These are phyloP conservation scores for Acanthosepion esculentum DNA, from an alignment of 2,888 invertebrate species.

Conservation along the genomic window DNA sequence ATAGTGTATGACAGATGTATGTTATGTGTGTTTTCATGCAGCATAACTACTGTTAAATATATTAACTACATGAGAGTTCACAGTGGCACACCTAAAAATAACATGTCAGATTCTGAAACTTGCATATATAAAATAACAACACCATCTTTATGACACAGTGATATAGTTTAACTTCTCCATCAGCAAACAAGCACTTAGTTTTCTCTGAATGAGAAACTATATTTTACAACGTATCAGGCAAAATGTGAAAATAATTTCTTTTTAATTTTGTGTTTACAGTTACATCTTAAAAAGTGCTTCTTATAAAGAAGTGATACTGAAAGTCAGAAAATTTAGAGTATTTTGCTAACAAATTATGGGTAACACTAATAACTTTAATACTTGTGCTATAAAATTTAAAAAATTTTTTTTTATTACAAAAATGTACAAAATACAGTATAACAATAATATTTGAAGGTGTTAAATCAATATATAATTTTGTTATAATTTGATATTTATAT, in stretches of 20 bases:
- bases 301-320: not conserved
- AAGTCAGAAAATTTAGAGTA: no score
- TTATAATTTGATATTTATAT: no score
- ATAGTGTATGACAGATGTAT: not conserved
- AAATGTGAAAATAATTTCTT: not conserved
- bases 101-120: not conserved
- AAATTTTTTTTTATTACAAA: no score
- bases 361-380: no score
- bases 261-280: not conserved
- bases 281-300: not conserved
- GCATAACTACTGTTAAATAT: not conserved
- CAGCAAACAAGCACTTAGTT: not conserved
- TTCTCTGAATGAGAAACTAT: not conserved
- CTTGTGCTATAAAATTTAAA: no score
- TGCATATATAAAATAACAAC: not conserved
- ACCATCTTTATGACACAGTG: not conserved
- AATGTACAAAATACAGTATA: no score
- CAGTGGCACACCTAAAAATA: not conserved
- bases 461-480: no score
- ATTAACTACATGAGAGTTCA: not conserved
- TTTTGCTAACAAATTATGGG: no score
- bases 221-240: not conserved
- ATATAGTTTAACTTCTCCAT: not conserved
- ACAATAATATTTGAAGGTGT: no score
- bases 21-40: not conserved